These are phyloP conservation scores for Saccostrea glomerata DNA, from an alignment of 1,140 invertebrate genomes.

Conservation along the genomic window DNA sequence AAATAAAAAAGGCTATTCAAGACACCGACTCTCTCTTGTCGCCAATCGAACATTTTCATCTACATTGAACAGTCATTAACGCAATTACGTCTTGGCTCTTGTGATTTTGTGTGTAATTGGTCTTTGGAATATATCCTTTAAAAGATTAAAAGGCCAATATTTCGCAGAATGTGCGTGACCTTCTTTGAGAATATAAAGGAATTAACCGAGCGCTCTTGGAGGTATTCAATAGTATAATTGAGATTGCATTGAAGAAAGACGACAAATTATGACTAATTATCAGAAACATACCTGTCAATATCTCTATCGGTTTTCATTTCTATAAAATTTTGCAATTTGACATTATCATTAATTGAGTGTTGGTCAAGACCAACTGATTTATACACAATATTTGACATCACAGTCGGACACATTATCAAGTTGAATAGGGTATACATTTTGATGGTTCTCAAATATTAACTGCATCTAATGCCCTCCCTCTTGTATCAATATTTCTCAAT, in stretches of 20 bases:
- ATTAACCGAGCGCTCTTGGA: background rate
- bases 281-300: background rate
- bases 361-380: background rate
- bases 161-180: slow-evolving; percentile 6
- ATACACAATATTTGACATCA: background rate
- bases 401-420: background rate
- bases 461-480: slow-evolving; percentile 25
- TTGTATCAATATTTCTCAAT: background rate
- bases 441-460: slow-evolving; percentile 19
- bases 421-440: background rate
- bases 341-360: background rate
- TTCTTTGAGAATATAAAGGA: background rate
- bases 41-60: background rate
- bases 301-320: background rate
- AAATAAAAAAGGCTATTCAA: background rate
- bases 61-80: background rate
- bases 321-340: slow-evolving; percentile 12
- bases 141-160: slow-evolving; percentile 22
- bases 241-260: background rate
- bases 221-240: background rate
- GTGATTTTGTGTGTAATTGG: background rate
- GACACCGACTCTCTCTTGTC: background rate
- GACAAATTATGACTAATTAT: slow-evolving; percentile 16
- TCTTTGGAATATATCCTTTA: background rate
- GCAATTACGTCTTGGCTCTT: background rate